Evolutionary conservation across 2,113 vertebrate species (phyloP).

Genomic region (Synodontis membranacea): DNA sequence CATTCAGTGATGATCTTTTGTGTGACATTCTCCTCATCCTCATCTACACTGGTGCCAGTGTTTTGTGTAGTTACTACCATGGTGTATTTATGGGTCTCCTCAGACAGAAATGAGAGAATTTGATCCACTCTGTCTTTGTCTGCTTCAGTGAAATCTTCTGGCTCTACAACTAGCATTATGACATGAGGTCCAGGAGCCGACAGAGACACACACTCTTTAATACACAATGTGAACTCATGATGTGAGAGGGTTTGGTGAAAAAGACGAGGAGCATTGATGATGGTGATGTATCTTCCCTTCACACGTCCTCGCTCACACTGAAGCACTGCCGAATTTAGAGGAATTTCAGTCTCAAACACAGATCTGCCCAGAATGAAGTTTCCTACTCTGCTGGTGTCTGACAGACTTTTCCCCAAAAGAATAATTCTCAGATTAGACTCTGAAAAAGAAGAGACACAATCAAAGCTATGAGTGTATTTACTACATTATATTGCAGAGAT

Average conservation of each 20-base stretch:
- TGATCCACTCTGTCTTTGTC: background rate
- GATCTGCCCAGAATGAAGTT: constrained; percentile 11
- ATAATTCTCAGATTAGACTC: constrained; percentile 23
- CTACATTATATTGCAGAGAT: too few species aligned
- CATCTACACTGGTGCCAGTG: background rate
- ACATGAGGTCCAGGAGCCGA: constrained; percentile 36
- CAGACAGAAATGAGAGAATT: background rate
- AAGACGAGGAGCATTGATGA: constrained; percentile 28
- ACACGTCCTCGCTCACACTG: background rate
- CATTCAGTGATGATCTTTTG: constrained; percentile 1
- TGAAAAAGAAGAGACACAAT: constrained; percentile 8
- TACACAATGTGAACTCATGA: background rate
- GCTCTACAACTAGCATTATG: background rate
- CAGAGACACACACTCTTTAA: constrained; percentile 27
- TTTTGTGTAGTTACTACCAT: constrained; percentile 12
- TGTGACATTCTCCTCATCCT: background rate
- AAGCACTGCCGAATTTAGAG: background rate
- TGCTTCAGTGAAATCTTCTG: background rate
- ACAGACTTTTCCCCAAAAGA: constrained; percentile 29
- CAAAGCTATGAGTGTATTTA: background rate
- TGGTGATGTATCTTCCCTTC: constrained; percentile 1
- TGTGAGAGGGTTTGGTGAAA: background rate
- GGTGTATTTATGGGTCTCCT: background rate
- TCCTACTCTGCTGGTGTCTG: constrained; percentile 16
- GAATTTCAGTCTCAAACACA: background rate